Evolutionary conservation across 2,888 invertebrate species (phyloP), one percentile per base, ranked within the genome.

Genomic region (Lithophane socia): DNA sequence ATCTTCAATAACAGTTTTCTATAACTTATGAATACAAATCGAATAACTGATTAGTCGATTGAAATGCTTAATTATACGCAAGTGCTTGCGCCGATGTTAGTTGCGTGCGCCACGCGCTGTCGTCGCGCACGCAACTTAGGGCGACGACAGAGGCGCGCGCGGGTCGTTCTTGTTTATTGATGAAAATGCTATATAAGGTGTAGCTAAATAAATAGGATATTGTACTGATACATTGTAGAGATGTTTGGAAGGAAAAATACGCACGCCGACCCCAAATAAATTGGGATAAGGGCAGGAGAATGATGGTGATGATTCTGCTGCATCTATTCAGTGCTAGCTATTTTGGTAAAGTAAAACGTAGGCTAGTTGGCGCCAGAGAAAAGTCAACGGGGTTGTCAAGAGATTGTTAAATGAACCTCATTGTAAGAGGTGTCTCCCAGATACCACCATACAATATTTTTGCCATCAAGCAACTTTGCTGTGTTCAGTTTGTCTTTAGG

Each of bases 111-210:
- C 67, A 60, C 81, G 63, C 73, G 44, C 63, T 54, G 58, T 61
- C 52, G 61, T 42, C 61, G 71, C 66, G 42, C 72, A 85, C 83
- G 82, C 82, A 69, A 76, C 54, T 13, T 37, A 42, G 42, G 67
- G 64, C 66, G 73, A 67, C 42, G 18, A 56, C 65, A 47, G 56
- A 63, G 24, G 47, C 63, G 75, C 66, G 70, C 67, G 67, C 63
- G 73, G 70, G 37, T 24, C 29, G 18, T 44, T 21, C 58, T 79
- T 81, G 63, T 69, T 69, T 42, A 47, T 60, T n/a, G 37, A 65
- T 58, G 18, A 65, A 47, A 58, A 29, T 29, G 10, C 13, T 67
- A n/a, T 49, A 52, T 29, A 52, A 13, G 13, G 18, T 52, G 42
- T 16, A 42, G 18, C 0, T 29, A 49, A 66, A 12, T 29, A 29